Conservation (phyloP, 2,888 invertebrate genomes). For the Plusia festucae region DNA sequence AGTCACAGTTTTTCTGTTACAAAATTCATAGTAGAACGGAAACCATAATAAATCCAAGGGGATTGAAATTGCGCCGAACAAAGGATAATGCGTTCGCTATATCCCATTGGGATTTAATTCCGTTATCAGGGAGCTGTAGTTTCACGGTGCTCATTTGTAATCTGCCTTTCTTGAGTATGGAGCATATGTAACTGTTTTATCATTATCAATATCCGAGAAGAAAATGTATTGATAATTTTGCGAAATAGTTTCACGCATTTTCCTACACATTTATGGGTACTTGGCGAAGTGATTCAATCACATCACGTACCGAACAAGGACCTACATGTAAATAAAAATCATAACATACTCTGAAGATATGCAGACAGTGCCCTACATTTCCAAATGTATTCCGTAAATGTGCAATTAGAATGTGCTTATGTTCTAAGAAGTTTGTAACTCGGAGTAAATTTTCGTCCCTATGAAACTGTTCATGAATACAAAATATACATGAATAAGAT, state of each 20-base stretch:
- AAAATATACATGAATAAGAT: slow-evolving; percentile 58
- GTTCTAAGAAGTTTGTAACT: slow-evolving; percentile 35
- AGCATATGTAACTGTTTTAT: not conserved
- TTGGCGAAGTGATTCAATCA: not conserved
- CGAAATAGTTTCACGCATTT: not conserved
- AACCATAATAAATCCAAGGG: slow-evolving; percentile 3
- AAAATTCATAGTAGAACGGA: slow-evolving; percentile 1
- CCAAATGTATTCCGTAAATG: slow-evolving; percentile 24
- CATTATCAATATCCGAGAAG: not conserved
- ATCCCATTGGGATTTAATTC: slow-evolving; percentile 14
- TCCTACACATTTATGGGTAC: not conserved
- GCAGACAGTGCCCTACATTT: slow-evolving; percentile 26
- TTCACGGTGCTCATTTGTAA: not conserved
- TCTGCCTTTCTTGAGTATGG: not conserved
- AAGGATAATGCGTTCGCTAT: slow-evolving; percentile 13
- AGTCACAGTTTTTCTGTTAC: slow-evolving; percentile 7
- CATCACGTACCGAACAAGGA: not conserved
- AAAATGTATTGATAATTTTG: not conserved
- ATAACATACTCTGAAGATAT: not conserved
- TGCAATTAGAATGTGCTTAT: slow-evolving; percentile 26
- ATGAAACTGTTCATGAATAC: slow-evolving; percentile 56
- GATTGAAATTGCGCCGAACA: slow-evolving; percentile 21
- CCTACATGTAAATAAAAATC: not conserved
- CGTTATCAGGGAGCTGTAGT: slow-evolving; percentile 4
- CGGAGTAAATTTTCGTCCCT: slow-evolving; percentile 41